Base-by-base conservation (phyloP, 2,888 invertebrate species). In the Euzetes globulus region DNA sequence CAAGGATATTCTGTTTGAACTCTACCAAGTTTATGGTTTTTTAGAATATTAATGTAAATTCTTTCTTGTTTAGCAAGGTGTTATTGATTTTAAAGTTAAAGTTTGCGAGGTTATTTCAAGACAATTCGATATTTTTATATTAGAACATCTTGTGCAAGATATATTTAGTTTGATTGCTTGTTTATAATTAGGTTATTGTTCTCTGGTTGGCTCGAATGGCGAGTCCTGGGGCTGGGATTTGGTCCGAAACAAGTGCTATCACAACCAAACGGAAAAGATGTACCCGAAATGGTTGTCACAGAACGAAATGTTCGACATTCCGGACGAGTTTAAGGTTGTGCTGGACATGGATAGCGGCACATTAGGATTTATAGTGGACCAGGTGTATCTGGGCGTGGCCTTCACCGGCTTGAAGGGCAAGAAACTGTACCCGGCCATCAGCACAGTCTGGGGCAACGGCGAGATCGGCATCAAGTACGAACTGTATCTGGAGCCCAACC, bases 141-240 rank as follows among this genome's bases (percentile, higher is more conserved):
- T n/a, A n/a, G n/a, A n/a, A n/a, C n/a, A n/a, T n/a, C n/a, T n/a
- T n/a, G n/a, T n/a, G n/a, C n/a, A n/a, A 5, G 41, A 41, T 41
- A 9, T 11, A 41, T 41, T 41, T 41, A 41, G 11, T 41, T 41
- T 9, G 5, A 41, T 41, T 41, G 5, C 5, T 41, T 41, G 41
- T 41, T 11, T 41, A 11, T 27, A 27, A 27, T 9, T 22, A 74
- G 74, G 74, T 33, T 74, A 74, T 71, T 74, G 70, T 37, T 74
- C 74, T 17, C 22, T 74, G 68, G 71, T 74, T 27, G 74, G 74
- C 55, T 47, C 71, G 15, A 71, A 74, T 60, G 50, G n/a, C 13
- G 70, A 74, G 41, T 74, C 74, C 2, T 74, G 70, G 70, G 74
- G 74, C 19, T 74, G 74, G 74, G 74, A 74, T 60, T 19, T 74